These are phyloP conservation scores for Mus spicilegus DNA, from an alignment of 2,113 vertebrate genomes.

Conservation along the genomic window DNA sequence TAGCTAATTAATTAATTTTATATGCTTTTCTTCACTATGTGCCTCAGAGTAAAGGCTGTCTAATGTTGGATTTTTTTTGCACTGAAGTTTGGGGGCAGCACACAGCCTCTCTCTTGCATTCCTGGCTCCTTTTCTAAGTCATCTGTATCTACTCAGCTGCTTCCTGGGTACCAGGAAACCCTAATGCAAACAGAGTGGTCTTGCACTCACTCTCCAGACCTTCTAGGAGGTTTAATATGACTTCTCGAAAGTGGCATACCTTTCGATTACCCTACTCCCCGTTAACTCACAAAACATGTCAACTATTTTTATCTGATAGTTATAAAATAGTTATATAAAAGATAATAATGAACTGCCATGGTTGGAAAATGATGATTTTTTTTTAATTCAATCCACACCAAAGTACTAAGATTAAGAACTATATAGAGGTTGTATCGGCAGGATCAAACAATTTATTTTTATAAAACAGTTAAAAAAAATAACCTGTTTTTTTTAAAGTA, in stretches of 20 bases:
- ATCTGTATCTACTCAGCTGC: background rate
- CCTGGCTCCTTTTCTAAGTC: background rate
- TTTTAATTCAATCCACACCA: constrained; percentile 62
- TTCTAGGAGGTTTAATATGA: background rate
- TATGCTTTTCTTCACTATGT: background rate
- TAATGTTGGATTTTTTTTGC: background rate
- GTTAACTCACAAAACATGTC: constrained; percentile 31
- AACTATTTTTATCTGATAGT: constrained; percentile 60
- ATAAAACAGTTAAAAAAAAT: background rate
- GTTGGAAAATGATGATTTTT: constrained; percentile 55
- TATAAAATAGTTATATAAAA: background rate
- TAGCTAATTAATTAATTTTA: background rate
- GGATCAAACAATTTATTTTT: constrained; percentile 2
- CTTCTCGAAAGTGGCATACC: constrained; percentile 47
- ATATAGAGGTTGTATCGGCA: constrained; percentile 41
- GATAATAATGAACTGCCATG: constrained; percentile 70
- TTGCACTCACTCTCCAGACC: background rate
- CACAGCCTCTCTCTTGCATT: background rate
- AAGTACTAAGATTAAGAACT: constrained; percentile 70
- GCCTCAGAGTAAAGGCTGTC: background rate
- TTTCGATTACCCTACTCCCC: constrained; percentile 18
- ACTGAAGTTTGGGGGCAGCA: background rate
- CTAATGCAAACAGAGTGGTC: background rate
- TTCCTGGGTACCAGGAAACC: background rate
- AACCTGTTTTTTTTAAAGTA: background rate